Evolutionary conservation across 2,888 invertebrate species (phyloP), one percentile per base, ranked within the genome.

Genomic region (Argyresthia goedartella): DNA sequence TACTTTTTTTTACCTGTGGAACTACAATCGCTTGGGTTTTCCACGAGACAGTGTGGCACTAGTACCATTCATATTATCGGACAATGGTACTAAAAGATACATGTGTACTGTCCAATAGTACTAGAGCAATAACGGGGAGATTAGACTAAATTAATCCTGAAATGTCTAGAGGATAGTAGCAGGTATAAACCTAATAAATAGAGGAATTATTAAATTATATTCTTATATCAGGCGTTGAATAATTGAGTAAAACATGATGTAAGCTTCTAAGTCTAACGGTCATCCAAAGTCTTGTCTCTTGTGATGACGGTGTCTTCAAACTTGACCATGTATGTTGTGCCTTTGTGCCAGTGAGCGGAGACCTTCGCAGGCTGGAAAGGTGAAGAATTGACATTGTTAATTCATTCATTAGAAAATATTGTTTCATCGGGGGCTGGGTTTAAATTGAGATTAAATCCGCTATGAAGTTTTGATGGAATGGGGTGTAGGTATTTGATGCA

Each of bases 341-440:
- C 99, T 76, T 99, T 98, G 76, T 99, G 99, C 98, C 98, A 99
- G 76, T 99, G 98, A 0, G 98, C 98, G 0, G 98, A 95, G 8
- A 99, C 99, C 86, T 98, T 98, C 44, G 97, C 97, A 3, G 98
- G 94, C 98, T 99, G 86, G 56, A 92, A 91, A 50, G 58, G 59
- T n/a, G 65, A 42, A n/a, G n/a, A 42, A 42, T 42, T 6, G n/a
- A n/a, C n/a, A n/a, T n/a, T n/a, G 7, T 36, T 36, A 36, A 36
- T 36, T 8, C 36, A 36, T 39, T 46, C 6, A 16, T 45, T 44
- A n/a, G 35, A 13, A 10, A 44, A 13, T 36, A 42, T n/a, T 8
- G 43, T 43, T n/a, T n/a, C n/a, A n/a, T n/a, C n/a, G 8, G 4
- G 43, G n/a, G 10, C 43, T 43, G 43, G n/a, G 13, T n/a, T n/a